phyloP scores from a whole-genome alignment of 1,140 invertebrate species.

The Cyclina sinensis region DNA sequence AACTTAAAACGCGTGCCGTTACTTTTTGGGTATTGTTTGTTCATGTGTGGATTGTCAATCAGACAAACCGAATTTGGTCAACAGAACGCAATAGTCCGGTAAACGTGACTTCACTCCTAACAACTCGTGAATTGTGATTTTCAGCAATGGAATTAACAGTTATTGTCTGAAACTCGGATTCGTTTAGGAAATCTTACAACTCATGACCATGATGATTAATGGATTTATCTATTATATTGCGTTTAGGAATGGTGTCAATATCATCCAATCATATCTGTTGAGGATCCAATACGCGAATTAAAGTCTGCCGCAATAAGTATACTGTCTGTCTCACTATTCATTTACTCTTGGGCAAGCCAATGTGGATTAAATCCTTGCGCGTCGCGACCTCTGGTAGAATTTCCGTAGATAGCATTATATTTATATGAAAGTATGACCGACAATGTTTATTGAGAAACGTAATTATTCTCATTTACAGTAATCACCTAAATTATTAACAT shows the following conservation, averaged over 20 bases:
- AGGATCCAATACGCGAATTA: slow-evolving; percentile 32
- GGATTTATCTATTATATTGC: slow-evolving; percentile 18
- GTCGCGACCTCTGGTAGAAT: slow-evolving; percentile 62
- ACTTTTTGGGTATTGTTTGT: too few species aligned
- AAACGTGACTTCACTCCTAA: slow-evolving; percentile 55
- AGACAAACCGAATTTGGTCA: neutral
- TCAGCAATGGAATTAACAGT: slow-evolving; percentile 28
- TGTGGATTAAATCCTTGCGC: slow-evolving; percentile 57
- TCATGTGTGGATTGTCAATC: neutral
- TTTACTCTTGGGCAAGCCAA: slow-evolving; percentile 41
- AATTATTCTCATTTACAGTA: too few species aligned
- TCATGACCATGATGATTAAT: slow-evolving; percentile 70
- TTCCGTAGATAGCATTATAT: slow-evolving; percentile 63
- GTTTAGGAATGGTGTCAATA: neutral
- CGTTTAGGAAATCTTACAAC: slow-evolving; percentile 52
- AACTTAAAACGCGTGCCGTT: neutral
- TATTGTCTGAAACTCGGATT: slow-evolving; percentile 33
- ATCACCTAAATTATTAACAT: too few species aligned
- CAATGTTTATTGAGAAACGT: too few species aligned
- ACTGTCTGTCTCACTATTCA: slow-evolving; percentile 31
- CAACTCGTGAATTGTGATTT: slow-evolving; percentile 10
- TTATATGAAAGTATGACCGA: too few species aligned
- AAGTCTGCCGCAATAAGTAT: slow-evolving; percentile 45
- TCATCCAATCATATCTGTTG: slow-evolving; percentile 14
- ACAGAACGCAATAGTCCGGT: slow-evolving; percentile 2